Percentiles rank a stretch among this genome's conserved stretches.
Conservation (phyloP, 2,888 invertebrate genomes). For the Chalcosyrphus nemorum region DNA sequence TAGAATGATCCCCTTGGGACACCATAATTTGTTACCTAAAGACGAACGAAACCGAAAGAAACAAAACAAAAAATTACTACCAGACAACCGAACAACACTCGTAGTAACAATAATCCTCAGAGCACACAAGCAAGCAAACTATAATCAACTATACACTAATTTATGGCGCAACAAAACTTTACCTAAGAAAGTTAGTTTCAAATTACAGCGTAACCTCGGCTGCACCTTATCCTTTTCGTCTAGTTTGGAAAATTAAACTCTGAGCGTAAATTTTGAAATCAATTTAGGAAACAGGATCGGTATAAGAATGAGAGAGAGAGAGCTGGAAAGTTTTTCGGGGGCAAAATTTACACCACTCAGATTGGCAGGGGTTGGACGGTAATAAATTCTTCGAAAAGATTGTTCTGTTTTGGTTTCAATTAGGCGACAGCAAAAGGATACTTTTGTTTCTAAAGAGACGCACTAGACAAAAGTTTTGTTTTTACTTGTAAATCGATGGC, state of each 20-base stretch:
- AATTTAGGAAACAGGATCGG: neutral
- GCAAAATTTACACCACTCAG: neutral
- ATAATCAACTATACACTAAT: neutral
- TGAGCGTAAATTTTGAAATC: conserved; percentile 1
- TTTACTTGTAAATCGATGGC: too few species aligned
- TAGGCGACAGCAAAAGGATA: neutral
- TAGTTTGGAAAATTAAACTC: conserved; percentile 9
- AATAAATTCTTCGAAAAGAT: too few species aligned
- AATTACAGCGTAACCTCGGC: conserved; percentile 5
- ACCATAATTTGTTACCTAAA: conserved; percentile 22
- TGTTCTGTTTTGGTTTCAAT: too few species aligned
- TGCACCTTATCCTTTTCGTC: neutral
- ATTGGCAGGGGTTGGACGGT: neutral
- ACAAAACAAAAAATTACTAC: neutral
- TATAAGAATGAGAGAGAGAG: too few species aligned
- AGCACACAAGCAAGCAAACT: neutral
- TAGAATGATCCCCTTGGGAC: neutral
- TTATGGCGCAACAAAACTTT: conserved; percentile 1
- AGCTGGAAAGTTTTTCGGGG: neutral
- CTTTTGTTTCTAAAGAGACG: neutral
- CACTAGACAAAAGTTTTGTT: too few species aligned
- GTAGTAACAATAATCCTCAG: neutral
- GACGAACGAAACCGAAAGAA: neutral
- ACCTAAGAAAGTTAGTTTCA: conserved; percentile 5
- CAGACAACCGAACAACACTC: neutral